These are phyloP conservation scores for Caenorhabditis sp. DNA, from an alignment of 2,888 invertebrate genomes.

Conservation along the genomic window DNA sequence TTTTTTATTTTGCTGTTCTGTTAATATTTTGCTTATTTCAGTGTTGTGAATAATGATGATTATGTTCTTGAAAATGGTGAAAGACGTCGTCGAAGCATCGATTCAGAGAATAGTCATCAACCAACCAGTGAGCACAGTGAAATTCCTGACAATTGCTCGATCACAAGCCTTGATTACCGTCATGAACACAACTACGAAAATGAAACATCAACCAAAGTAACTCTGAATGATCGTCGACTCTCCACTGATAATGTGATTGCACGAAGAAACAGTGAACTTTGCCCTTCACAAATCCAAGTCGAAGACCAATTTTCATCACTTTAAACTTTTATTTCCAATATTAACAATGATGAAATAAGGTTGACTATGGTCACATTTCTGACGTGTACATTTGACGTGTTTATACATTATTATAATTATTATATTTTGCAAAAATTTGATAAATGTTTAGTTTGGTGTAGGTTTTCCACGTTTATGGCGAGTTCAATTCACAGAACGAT, in stretches of 20 bases:
- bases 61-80: conserved; percentile 14
- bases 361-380: conserved; percentile 35
- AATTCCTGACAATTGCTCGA: conserved; percentile 29
- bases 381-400: conserved; percentile 47
- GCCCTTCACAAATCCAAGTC: conserved; percentile 15
- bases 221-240: conserved; percentile 29
- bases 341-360: conserved; percentile 4
- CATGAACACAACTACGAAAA: conserved; percentile 9
- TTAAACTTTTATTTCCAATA: conserved; percentile 4
- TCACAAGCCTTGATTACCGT: background rate
- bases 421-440: conserved; percentile 14
- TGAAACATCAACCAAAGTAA: conserved; percentile 14
- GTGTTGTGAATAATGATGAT: conserved; percentile 29
- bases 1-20: too few species aligned
- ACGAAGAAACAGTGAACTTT: conserved; percentile 44
- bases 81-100: conserved; percentile 16
- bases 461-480: too few species aligned
- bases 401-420: conserved; percentile 6
- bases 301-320: conserved; percentile 40
- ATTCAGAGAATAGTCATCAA: conserved; percentile 38
- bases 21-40: too few species aligned
- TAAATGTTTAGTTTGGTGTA: background rate
- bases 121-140: conserved; percentile 38
- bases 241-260: conserved; percentile 45
- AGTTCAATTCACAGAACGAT: conserved; percentile 47